Conservation (phyloP, 1,140 invertebrate genomes). For the Lasioglossum baleicum region DNA sequence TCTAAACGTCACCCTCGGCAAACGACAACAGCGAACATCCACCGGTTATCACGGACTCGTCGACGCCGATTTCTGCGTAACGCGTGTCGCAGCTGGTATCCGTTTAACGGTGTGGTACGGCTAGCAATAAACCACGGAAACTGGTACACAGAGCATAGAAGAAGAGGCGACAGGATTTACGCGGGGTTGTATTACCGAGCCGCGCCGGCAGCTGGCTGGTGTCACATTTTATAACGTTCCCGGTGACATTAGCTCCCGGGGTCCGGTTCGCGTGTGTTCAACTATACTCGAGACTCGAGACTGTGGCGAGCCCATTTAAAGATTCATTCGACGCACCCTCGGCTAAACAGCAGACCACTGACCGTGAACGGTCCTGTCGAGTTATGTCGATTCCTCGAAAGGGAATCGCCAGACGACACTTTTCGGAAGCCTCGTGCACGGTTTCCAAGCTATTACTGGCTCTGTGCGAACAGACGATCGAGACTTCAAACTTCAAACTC, state of each 20-base stretch:
- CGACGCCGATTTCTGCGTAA: conserved; percentile 36
- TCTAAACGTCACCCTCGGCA: too few species aligned
- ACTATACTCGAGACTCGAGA: conserved; percentile 12
- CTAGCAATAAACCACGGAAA: conserved; percentile 61
- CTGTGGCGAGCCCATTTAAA: conserved; percentile 35
- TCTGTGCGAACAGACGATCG: not conserved
- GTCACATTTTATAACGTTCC: conserved; percentile 68
- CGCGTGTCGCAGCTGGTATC: conserved; percentile 37
- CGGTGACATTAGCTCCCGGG: conserved; percentile 59
- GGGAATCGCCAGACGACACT: not conserved
- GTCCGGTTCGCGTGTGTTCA: conserved; percentile 32
- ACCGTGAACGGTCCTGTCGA: not conserved
- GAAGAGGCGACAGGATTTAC: conserved; percentile 65
- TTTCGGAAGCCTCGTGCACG: not conserved
- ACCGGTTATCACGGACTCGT: conserved; percentile 14
- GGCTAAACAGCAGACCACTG: conserved; percentile 8
- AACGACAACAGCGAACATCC: too few species aligned
- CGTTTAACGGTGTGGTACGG: conserved; percentile 54
- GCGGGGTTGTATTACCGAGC: conserved; percentile 66
- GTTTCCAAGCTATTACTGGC: not conserved
- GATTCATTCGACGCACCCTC: conserved; percentile 4
- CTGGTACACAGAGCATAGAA: conserved; percentile 35
- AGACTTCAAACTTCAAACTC: not conserved
- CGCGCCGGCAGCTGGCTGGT: conserved; percentile 60
- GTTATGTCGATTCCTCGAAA: conserved; percentile 23